phyloP scores from a whole-genome alignment of 2,888 invertebrate genomes.

The Micropterix aruncella region DNA sequence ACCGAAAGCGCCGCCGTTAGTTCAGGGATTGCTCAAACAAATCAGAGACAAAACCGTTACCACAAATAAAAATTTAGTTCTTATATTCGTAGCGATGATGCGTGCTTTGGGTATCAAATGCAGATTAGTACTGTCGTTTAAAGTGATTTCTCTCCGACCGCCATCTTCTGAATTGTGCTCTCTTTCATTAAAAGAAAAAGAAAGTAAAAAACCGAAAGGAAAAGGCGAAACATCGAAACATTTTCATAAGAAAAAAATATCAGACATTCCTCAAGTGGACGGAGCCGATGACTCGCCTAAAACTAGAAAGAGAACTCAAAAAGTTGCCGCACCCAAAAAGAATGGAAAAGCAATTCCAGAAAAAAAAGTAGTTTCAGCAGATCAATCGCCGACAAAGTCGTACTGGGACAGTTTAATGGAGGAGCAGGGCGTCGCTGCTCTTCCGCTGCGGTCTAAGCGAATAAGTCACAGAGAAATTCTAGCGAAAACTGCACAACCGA shows the following conservation, averaged over 20 bases:
- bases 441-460: slow-evolving; percentile 11
- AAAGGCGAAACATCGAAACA: slow-evolving; percentile 12
- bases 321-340: slow-evolving; percentile 15
- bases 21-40: slow-evolving; percentile 35
- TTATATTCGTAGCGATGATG: slow-evolving; percentile 62
- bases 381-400: slow-evolving; percentile 5
- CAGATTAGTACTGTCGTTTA: slow-evolving; percentile 68
- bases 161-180: slow-evolving; percentile 46
- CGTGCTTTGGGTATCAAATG: slow-evolving; percentile 71
- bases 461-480: slow-evolving; percentile 27
- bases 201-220: slow-evolving; percentile 12
- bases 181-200: slow-evolving; percentile 27
- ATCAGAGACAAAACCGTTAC: slow-evolving; percentile 46
- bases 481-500: slow-evolving; percentile 16
- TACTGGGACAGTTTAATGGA: slow-evolving; percentile 8
- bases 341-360: slow-evolving; percentile 12
- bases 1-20: slow-evolving; percentile 31
- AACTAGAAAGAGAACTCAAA: slow-evolving; percentile 12
- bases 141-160: slow-evolving; percentile 60
- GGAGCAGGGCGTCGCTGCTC: neutral
- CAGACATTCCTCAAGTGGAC: slow-evolving; percentile 38
- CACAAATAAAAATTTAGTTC: slow-evolving; percentile 53
- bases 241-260: slow-evolving; percentile 14
- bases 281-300: slow-evolving; percentile 29
- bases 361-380: neutral